Evolutionary conservation across 2,888 invertebrate genomes (phyloP), one percentile per base, ranked within the genome.

Genomic region (Rhagonycha fulva): DNA sequence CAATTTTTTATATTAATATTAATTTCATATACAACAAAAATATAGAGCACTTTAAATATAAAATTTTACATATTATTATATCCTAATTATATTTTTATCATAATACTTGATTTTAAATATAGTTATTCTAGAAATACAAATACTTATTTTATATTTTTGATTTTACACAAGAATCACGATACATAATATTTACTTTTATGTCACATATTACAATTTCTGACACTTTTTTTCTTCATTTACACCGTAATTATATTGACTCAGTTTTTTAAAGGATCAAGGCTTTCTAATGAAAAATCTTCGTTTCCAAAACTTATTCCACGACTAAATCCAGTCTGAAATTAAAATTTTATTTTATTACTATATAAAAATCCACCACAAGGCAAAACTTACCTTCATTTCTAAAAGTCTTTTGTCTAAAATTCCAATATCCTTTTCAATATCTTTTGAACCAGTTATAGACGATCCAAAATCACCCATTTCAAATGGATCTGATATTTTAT

Each of bases 221-320:
- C 26, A 62, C 71, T 68, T 71, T 12, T 63, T 71, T 77, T 61
- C 30, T 71, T 71, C 68, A 72, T 32, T 60, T 61, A 66, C 32
- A 28, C n/a, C 47, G 62, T 32, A 68, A 73, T 74, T 14, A 71
- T 26, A 74, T 62, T 68, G 14, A 62, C 9, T 90, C 88, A 92
- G 88, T 92, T 91, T 87, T 96, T 96, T 84, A 98, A 89, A 77
- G 98, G 98, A 90, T 98, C 98, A 87, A 98, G 91, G 88, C 96
- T 96, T 87, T 97, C 97, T 88, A 98, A 89, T 82, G 96, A 95
- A 89, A 98, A 98, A 89, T 98, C 97, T 88, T 97, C 97, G 86
- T 95, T 95, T 84, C 95, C 96, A 89, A 96, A 95, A 80, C 94
- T 92, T 85, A 96, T 91, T 82, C 96, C 96, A 88, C 95, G 91